Base-by-base conservation (phyloP, 2,888 invertebrate genomes). In the Metallyticus violacea region DNA sequence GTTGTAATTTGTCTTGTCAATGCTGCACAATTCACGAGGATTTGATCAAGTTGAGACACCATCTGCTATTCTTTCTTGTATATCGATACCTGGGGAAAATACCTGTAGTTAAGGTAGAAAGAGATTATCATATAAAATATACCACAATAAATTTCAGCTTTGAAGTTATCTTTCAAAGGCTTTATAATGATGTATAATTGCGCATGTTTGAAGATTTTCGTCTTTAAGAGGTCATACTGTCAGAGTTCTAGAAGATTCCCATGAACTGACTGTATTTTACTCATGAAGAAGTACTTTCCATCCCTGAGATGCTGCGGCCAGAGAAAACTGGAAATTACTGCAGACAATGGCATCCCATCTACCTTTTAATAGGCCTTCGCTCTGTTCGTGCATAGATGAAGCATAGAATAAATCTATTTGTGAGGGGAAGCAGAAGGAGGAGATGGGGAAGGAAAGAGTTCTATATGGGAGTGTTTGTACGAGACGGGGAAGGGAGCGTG, bases 391-490 rank as follows among this genome's bases (percentile, higher is more conserved):
- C 29, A 79, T 79, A 79, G 85, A 27, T 40, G 79, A 79, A 40
- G 78, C 86, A 85, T 77, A 81, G 86, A 78, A 86, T 87, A 86
- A 86, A 85, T 86, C 86, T 83, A 88, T 86, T 81, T 85, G 87
- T 27, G 27, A 81, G 81, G 85, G 85, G 28, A 79, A 79, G 81
- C n/a, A 83, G 85, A 76, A 28, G 85, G 80, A 28, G 30, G 81
- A 5, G 79, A 26, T 15, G 85, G 76, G 76, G 77, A 85, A 62
- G 77, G 40, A 30, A 29, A 40, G 40, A 25, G 78, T 79, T 84
- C 78, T 83, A 85, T 81, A 85, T 81, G 85, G 87, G 85, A 85
- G n/a, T 79, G 86, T 83, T 77, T 26, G 30, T 81, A 81, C 30
- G 26, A 26, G 26, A 6, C 28, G 85, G 22, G 26, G 28, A 85